Evolutionary conservation across 1,140 invertebrate genomes (phyloP).

Genomic region (Meloidogyne hapla): DNA sequence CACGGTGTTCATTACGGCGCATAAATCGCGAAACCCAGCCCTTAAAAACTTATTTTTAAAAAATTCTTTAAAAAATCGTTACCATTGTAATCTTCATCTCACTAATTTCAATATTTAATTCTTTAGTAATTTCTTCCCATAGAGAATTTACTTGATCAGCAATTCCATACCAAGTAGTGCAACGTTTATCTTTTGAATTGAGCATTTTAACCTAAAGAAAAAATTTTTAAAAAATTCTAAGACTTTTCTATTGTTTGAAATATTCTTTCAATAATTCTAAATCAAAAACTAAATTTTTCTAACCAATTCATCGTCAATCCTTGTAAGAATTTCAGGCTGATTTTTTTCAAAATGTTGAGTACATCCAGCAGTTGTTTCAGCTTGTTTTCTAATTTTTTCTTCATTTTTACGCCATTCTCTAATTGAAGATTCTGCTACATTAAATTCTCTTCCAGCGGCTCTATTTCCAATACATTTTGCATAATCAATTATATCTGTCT

Average conservation of each 20-base stretch:
- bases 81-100: conserved; percentile 57
- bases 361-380: conserved; percentile 20
- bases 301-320: conserved; percentile 26
- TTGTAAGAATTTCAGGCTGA: conserved; percentile 35
- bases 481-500: conserved; percentile 60
- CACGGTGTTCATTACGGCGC: conserved; percentile 39
- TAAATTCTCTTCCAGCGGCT: conserved; percentile 59
- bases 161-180: conserved; percentile 47
- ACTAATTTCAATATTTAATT: background rate
- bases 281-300: too few relatives aligned
- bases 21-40: conserved; percentile 48
- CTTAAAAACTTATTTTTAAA: conserved; percentile 18
- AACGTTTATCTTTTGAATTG: conserved; percentile 35
- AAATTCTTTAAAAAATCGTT: background rate
- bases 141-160: conserved; percentile 39
- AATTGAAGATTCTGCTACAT: conserved; percentile 59
- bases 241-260: background rate
- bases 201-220: conserved; percentile 40
- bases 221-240: background rate
- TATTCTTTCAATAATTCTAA: too few relatives aligned
- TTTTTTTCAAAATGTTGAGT: conserved; percentile 32
- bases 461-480: conserved; percentile 60
- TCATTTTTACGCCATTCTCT: conserved; percentile 61
- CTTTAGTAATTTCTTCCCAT: conserved; percentile 30
- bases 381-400: conserved; percentile 45